Evolutionary conservation across 2,113 vertebrate genomes (phyloP), one percentile per base, ranked within the genome.

Genomic region (Vulpes vulpes): DNA sequence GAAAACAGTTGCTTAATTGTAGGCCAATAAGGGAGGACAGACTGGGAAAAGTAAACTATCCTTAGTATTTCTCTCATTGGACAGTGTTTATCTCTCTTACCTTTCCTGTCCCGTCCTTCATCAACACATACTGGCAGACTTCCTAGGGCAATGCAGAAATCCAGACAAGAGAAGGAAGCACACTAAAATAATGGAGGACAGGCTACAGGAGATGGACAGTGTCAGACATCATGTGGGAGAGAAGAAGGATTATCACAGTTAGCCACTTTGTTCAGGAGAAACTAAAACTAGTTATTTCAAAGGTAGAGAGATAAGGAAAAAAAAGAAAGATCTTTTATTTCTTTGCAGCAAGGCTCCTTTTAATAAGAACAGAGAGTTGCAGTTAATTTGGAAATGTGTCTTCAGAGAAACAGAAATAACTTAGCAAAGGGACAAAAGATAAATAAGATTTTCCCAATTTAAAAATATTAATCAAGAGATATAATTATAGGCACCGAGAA

Each of bases 101-200:
- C 98, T 99, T 98, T 99, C 98, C 98, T 98, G 95, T 99, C 98
- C 94, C 30, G 98, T 97, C 98, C 98, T 99, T 98, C 98, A 99
- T 98, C 98, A 98, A 98, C 97, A 98, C 98, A 99, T 96, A 99
- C 16, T 98, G 99, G 98, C 93, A 98, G 99, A 98, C 92, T 91
- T 99, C 98, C 98, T 98, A 99, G 95, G 98, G 98, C 98, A 99
- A 98, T 98, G 98, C 91, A 98, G 98, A 99, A 98, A 98, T 98
- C 96, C 98, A 99, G 98, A 98, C 98, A 99, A 98, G 98, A 99
- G 98, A 99, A 98, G 98, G 98, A 98, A 99, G 98, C 95, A 98
- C 98, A 98, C 97, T 98, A 98, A 98, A 97, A 91, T 97, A 98
- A 98, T 1, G 98, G 99, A 98, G 96, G 97, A 98, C 96, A 98